Percentiles rank a stretch among this genome's conserved stretches.
phyloP scores from a whole-genome alignment of 2,888 invertebrate species.

The Luffia ferchaultella region DNA sequence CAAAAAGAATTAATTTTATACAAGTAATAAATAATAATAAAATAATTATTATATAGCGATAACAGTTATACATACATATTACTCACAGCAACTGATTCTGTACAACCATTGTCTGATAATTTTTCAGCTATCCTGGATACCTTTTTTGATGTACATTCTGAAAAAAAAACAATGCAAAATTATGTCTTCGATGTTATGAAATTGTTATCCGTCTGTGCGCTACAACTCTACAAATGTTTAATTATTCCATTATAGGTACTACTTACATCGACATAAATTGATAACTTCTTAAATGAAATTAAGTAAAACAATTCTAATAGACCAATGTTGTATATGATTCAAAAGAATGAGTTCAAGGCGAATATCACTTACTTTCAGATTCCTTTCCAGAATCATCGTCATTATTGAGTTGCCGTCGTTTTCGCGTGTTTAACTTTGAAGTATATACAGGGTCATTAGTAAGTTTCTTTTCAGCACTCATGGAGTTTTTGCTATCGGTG shows the following conservation, averaged over 20 bases:
- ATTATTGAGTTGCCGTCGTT: background rate
- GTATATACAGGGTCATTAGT: slow-evolving; percentile 23
- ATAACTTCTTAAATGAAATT: too few species aligned
- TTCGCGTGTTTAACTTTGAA: slow-evolving; percentile 8
- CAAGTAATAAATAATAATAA: too few species aligned
- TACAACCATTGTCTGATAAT: background rate
- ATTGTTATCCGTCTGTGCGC: too few species aligned
- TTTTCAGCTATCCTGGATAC: background rate
- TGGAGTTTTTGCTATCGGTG: slow-evolving; percentile 21
- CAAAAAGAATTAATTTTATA: background rate
- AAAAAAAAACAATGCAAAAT: background rate
- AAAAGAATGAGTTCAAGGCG: background rate
- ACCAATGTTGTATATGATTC: too few species aligned
- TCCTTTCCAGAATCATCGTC: background rate
- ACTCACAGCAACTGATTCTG: background rate
- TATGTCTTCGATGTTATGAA: too few species aligned
- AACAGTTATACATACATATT: background rate
- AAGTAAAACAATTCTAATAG: too few species aligned
- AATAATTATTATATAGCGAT: background rate
- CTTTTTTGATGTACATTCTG: background rate
- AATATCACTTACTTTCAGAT: background rate
- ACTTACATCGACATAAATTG: too few species aligned
- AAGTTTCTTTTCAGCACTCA: slow-evolving; percentile 36
- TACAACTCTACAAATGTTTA: too few species aligned
- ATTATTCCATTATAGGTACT: too few species aligned